Evolutionary conservation across 2,888 invertebrate genomes (phyloP).

Genomic region (Scaptomyza flava): DNA sequence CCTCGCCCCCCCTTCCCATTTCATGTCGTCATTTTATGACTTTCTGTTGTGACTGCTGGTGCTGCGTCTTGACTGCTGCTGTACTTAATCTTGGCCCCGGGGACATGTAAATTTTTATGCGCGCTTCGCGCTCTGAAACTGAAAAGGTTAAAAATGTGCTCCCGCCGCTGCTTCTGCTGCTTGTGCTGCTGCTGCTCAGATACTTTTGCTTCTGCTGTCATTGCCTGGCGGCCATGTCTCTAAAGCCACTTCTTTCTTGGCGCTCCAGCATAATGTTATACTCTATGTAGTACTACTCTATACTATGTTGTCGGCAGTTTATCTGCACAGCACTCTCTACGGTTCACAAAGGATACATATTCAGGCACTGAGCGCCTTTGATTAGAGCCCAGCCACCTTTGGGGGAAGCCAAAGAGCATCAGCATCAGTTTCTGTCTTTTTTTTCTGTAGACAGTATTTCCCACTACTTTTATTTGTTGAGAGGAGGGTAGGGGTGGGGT

Average conservation of each 20-base stretch:
- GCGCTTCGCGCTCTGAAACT: conserved; percentile 44
- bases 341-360: conserved; percentile 74
- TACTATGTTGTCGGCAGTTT: conserved; percentile 51
- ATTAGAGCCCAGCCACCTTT: conserved; percentile 77
- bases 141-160: conserved; percentile 73
- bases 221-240: conserved; percentile 75
- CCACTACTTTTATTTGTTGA: conserved; percentile 63
- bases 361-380: conserved; percentile 76
- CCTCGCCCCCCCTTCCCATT: background rate
- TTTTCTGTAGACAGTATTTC: conserved; percentile 18
- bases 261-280: conserved; percentile 44
- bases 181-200: background rate
- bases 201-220: conserved; percentile 28
- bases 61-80: conserved; percentile 63
- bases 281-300: conserved; percentile 11
- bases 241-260: conserved; percentile 72
- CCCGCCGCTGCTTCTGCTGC: background rate
- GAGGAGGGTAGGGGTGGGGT: background rate
- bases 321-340: conserved; percentile 61
- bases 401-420: conserved; percentile 35
- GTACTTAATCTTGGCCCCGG: conserved; percentile 82
- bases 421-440: conserved; percentile 11
- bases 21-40: conserved; percentile 63
- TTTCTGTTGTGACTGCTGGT: conserved; percentile 49
- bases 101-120: conserved; percentile 82